Conservation (phyloP, 2,888 invertebrate species). For the Hirtodrosophila trivittata region DNA sequence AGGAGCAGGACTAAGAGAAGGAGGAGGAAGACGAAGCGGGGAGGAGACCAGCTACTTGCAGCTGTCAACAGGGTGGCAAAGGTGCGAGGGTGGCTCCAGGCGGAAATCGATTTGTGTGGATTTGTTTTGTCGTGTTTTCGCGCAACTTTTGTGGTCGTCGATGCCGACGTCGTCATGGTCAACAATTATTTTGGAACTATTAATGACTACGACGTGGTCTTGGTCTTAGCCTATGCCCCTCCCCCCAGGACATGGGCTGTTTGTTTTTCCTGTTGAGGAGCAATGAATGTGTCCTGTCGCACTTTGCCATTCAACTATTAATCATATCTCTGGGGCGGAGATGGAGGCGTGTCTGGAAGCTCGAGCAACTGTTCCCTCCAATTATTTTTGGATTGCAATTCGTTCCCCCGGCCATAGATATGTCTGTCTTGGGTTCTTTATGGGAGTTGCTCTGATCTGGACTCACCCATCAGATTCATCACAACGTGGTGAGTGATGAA, state of each 20-base stretch:
- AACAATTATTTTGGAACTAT: constrained; percentile 77
- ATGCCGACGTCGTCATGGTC: constrained; percentile 59
- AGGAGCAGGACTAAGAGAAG: not conserved
- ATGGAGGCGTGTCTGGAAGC: constrained; percentile 28
- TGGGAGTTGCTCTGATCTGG: not conserved
- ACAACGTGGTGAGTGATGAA: constrained; percentile 92
- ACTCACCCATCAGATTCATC: constrained; percentile 91
- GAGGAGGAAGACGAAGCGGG: not conserved
- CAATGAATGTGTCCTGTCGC: constrained; percentile 71
- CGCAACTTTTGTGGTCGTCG: constrained; percentile 48
- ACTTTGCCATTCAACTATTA: constrained; percentile 67
- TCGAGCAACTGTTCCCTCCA: constrained; percentile 18
- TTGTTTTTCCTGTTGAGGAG: constrained; percentile 63
- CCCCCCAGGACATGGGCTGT: constrained; percentile 34
- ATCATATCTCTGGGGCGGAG: constrained; percentile 55
- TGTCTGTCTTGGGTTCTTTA: not conserved
- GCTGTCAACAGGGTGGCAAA: constrained; percentile 65
- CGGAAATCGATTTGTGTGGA: constrained; percentile 77
- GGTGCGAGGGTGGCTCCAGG: constrained; percentile 42
- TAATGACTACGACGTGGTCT: constrained; percentile 64
- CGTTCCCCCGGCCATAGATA: constrained; percentile 2
- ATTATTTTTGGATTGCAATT: constrained; percentile 44
- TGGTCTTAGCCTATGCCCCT: constrained; percentile 5
- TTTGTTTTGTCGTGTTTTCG: constrained; percentile 72
- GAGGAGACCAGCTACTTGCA: constrained; percentile 55